phyloP scores from a whole-genome alignment of 1,140 invertebrate genomes.

The Aphelinus certus region DNA sequence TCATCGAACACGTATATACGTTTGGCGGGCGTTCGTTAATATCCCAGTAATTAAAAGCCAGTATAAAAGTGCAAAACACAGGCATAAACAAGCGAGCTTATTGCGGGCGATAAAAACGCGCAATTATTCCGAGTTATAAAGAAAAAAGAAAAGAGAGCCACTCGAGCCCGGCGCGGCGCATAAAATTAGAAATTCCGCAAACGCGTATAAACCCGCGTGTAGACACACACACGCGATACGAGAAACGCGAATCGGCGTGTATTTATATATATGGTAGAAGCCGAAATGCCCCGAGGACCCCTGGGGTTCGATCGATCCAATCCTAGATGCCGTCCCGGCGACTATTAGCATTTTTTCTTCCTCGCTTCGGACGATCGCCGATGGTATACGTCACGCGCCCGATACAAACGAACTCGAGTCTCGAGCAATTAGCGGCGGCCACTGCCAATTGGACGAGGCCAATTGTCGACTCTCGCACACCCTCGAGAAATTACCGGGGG shows the following conservation, averaged over 20 bases:
- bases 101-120: slow-evolving; percentile 1
- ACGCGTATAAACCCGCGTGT: background rate
- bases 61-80: too few species aligned
- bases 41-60: too few species aligned
- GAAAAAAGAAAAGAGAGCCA: background rate
- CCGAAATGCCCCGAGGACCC: background rate
- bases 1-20: too few species aligned
- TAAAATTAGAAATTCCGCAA: background rate
- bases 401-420: too few species aligned
- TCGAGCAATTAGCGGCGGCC: too few species aligned
- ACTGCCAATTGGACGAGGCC: too few species aligned
- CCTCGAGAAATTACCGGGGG: slow-evolving; percentile 22
- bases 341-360: slow-evolving; percentile 2
- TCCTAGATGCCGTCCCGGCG: background rate
- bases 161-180: background rate
- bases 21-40: too few species aligned
- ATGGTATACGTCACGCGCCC: too few species aligned
- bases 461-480: slow-evolving; percentile 1
- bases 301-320: slow-evolving; percentile 10
- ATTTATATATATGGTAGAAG: background rate
- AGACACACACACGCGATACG: background rate
- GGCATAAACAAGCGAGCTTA: background rate
- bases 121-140: background rate
- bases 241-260: background rate
- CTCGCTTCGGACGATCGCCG: background rate